These are phyloP conservation scores for Cydia amplana DNA, from an alignment of 1,140 invertebrate species.

Conservation along the genomic window DNA sequence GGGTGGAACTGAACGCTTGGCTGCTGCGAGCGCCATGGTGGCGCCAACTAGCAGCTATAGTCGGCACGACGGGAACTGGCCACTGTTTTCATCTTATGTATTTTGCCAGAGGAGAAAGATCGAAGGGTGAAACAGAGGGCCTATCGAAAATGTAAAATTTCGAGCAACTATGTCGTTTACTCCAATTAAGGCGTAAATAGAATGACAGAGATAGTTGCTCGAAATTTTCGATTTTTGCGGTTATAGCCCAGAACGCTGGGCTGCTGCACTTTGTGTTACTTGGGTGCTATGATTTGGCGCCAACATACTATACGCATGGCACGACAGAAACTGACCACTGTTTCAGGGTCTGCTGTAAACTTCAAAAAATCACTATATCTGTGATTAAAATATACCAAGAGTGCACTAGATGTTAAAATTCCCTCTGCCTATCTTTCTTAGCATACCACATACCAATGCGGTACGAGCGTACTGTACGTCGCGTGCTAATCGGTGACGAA, in stretches of 20 bases:
- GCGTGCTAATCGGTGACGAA: slow-evolving; percentile 70
- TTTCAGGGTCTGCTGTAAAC: background rate
- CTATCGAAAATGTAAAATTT: too few relatives aligned
- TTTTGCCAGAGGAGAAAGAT: background rate
- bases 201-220: too few relatives aligned
- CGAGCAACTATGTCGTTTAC: too few relatives aligned
- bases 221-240: too few relatives aligned
- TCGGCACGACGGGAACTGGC: slow-evolving; percentile 40
- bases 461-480: slow-evolving; percentile 43
- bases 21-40: slow-evolving; percentile 43
- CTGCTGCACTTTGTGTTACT: slow-evolving; percentile 38
- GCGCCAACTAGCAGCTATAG: slow-evolving; percentile 58
- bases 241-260: background rate
- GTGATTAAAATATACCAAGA: background rate
- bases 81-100: background rate
- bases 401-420: background rate
- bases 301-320: slow-evolving; percentile 39
- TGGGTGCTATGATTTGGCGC: slow-evolving; percentile 48
- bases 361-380: background rate
- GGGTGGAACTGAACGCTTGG: background rate
- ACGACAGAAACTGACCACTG: slow-evolving; percentile 37
- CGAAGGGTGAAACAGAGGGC: background rate
- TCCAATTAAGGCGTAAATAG: too few relatives aligned
- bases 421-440: too few relatives aligned
- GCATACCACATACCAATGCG: slow-evolving; percentile 46